Evolutionary conservation across 2,797 vertebrate species (phyloP).

Genomic region (Periophthalmus magnuspinnatus): DNA sequence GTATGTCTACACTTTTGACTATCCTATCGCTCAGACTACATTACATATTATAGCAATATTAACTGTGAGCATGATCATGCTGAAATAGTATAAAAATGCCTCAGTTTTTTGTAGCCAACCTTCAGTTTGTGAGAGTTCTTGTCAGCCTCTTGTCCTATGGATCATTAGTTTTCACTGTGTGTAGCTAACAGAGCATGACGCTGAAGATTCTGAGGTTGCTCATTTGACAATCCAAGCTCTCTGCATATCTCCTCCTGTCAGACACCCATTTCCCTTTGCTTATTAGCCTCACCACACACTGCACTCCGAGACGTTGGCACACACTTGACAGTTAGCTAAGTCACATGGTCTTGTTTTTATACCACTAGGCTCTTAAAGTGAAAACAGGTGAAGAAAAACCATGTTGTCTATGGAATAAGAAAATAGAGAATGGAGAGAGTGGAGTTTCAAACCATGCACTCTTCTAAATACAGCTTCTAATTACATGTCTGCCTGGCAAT

Average conservation of each 20-base stretch:
- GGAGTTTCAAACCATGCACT: conserved; percentile 37
- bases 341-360: conserved; percentile 26
- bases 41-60: background rate
- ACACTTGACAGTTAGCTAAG: conserved; percentile 14
- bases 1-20: too few relatives aligned
- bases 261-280: conserved; percentile 26
- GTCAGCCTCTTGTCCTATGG: background rate
- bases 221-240: conserved; percentile 2
- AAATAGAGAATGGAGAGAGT: conserved; percentile 6
- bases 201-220: background rate
- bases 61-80: background rate
- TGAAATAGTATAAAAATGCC: background rate
- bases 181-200: background rate
- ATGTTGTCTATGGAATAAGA: background rate
- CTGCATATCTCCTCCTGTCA: conserved; percentile 1
- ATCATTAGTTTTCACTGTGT: conserved; percentile 5
- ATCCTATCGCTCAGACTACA: background rate
- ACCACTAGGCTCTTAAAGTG: conserved; percentile 17
- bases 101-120: background rate
- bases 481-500: conserved; percentile 47
- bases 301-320: conserved; percentile 28
- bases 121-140: background rate
- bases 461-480: conserved; percentile 59
- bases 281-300: conserved; percentile 19
- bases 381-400: conserved; percentile 13